phyloP scores from a whole-genome alignment of 1,140 invertebrate species.

The Neoseiulus cucumeris region DNA sequence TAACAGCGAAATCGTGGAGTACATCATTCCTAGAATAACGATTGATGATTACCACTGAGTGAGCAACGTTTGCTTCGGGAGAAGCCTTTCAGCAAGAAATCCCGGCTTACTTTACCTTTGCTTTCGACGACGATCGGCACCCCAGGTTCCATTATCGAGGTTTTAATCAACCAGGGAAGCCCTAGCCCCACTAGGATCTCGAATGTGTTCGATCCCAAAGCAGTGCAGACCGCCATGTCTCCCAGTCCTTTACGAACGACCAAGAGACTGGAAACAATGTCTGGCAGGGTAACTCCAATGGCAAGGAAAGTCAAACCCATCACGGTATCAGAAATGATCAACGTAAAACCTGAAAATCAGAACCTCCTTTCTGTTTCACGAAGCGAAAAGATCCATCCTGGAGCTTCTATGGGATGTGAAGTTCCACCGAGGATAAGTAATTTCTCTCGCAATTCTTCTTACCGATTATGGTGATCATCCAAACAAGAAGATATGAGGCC shows the following conservation, averaged over 20 bases:
- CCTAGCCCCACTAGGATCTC: conserved; percentile 90
- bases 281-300: conserved; percentile 81
- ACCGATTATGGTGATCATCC: conserved; percentile 89
- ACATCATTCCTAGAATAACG: conserved; percentile 57
- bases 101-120: too few species aligned
- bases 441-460: too few species aligned
- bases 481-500: conserved; percentile 82
- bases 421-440: too few species aligned
- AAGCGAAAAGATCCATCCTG: too few species aligned
- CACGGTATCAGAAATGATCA: conserved; percentile 79
- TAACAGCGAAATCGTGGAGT: conserved; percentile 71
- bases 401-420: too few species aligned
- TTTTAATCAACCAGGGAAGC: conserved; percentile 87
- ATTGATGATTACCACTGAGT: background rate
- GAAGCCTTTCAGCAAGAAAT: too few species aligned
- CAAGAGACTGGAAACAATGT: conserved; percentile 72
- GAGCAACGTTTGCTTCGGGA: too few species aligned
- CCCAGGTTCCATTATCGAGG: conserved; percentile 60
- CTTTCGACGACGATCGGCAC: conserved; percentile 66
- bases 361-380: too few species aligned
- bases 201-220: conserved; percentile 93
- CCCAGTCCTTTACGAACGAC: conserved; percentile 76
- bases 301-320: conserved; percentile 91
- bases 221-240: conserved; percentile 99
- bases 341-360: conserved; percentile 49